Base-by-base conservation (phyloP, 2,113 vertebrate genomes). In the Sigmodon hispidus region DNA sequence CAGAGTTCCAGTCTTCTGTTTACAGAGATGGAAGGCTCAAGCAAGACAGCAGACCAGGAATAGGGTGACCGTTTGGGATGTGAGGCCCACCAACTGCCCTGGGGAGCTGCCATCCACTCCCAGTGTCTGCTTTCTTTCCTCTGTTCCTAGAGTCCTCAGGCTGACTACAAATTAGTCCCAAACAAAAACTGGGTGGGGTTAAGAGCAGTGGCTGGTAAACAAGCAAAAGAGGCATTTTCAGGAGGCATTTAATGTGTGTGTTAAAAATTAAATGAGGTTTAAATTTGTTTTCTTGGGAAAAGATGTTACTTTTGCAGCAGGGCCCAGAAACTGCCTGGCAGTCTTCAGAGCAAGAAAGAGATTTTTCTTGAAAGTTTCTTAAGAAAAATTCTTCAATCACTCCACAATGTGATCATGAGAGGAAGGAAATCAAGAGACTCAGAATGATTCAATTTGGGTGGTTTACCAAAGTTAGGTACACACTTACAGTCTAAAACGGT, bases 281-380 rank as follows among this genome's bases (percentile, higher is more conserved):
- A 24, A 73, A 84, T n/a, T 72, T 34, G 55, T 93, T 75, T 91
- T 91, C 69, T 70, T 22, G 67, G 80, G 52, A 43, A 79, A 79
- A 86, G 79, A 84, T 43, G 57, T n/a, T 77, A 40, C 24, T 65
- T 91, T 84, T 91, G 89, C 79, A 75, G 72, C 94, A 84, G 81
- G 16, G 21, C 15, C 87, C 52, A 43, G 65, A 95, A 91, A 91
- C 65, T 93, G 40, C 55, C 50, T n/a, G n/a, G 69, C 5, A n/a
- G 19, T 67, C 65, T 94, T 95, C 85, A 93, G 91, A 93, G 75
- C 75, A 91, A 88, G 48, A 77, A 63, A 93, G 55, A 91, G 52
- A 93, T 86, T 92, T 94, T 70, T 95, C 75, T 90, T 88, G 17
- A 91, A 96, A 94, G 85, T 65, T 81, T 79, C 90, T 90, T 34